Evolutionary conservation across 2,888 invertebrate species (phyloP).

Genomic region (Drosophila bunnanda): DNA sequence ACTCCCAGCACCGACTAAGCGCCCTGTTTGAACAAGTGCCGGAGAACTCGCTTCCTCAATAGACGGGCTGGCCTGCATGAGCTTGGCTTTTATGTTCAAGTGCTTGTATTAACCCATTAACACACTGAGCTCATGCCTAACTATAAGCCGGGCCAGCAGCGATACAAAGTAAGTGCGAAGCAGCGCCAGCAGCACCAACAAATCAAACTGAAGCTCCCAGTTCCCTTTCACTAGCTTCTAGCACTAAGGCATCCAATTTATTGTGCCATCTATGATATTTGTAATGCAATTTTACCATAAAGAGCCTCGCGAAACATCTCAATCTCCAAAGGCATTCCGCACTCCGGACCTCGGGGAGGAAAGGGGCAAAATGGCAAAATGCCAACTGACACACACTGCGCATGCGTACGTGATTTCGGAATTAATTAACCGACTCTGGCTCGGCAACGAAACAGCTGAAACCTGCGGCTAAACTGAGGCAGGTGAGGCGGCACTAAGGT

Average conservation of each 20-base stretch:
- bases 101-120: constrained; percentile 55
- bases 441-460: constrained; percentile 24
- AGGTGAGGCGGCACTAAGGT: constrained; percentile 30
- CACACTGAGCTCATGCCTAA: constrained; percentile 63
- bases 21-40: constrained; percentile 47
- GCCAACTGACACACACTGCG: constrained; percentile 47
- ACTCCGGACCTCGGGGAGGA: constrained; percentile 12
- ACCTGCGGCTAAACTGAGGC: constrained; percentile 9
- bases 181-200: constrained; percentile 1
- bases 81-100: constrained; percentile 52
- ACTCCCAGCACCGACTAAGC: constrained; percentile 37
- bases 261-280: constrained; percentile 26
- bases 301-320: constrained; percentile 55
- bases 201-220: constrained; percentile 11
- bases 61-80: constrained; percentile 21
- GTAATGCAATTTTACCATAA: constrained; percentile 56
- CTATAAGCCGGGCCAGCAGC: constrained; percentile 35
- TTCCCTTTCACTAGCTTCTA: constrained; percentile 67
- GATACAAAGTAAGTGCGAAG: constrained; percentile 18
- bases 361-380: constrained; percentile 28
- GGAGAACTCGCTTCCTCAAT: constrained; percentile 52
- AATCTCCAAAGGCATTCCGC: constrained; percentile 38
- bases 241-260: constrained; percentile 30
- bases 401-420: constrained; percentile 65
- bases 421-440: constrained; percentile 54